phyloP scores from a whole-genome alignment of 1,140 invertebrate genomes.

The Ladona fulva region DNA sequence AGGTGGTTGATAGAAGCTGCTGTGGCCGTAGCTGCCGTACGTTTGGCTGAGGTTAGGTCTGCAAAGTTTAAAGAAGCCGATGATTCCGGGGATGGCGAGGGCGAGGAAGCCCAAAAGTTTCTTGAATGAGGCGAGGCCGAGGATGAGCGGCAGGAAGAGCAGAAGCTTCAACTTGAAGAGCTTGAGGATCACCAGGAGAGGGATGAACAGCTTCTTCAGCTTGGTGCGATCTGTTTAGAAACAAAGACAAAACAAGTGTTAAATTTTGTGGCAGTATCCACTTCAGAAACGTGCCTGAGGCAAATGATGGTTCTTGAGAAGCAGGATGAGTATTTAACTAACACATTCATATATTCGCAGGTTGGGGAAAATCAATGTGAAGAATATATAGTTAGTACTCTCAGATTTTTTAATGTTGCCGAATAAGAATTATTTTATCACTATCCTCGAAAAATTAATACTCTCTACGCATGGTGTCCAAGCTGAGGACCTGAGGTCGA shows the following conservation, averaged over 20 bases:
- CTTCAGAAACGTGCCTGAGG: too few species aligned
- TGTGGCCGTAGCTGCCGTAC: constrained; percentile 39
- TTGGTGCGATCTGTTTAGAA: constrained; percentile 54
- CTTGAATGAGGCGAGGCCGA: constrained; percentile 72
- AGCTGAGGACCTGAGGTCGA: too few species aligned
- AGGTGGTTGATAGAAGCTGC: constrained; percentile 31
- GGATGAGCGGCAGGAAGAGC: constrained; percentile 66
- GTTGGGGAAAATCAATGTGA: too few species aligned
- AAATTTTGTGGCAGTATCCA: too few species aligned
- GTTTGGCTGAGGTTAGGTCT: constrained; percentile 40
- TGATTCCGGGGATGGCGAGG: constrained; percentile 61
- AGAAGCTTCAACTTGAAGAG: constrained; percentile 74
- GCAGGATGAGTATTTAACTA: too few species aligned
- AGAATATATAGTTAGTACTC: too few species aligned
- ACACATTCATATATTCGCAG: too few species aligned
- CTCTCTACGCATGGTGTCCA: too few species aligned
- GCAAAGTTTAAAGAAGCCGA: constrained; percentile 72
- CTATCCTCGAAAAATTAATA: too few species aligned
- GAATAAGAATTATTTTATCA: too few species aligned
- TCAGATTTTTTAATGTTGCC: too few species aligned
- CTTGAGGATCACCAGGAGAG: constrained; percentile 67
- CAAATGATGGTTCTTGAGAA: too few species aligned
- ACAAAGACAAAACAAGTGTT: neutral
- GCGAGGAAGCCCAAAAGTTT: constrained; percentile 69
- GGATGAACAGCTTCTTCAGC: constrained; percentile 71